Base-by-base conservation (phyloP, 2,797 vertebrate species). In the Tachyglossus aculeatus region DNA sequence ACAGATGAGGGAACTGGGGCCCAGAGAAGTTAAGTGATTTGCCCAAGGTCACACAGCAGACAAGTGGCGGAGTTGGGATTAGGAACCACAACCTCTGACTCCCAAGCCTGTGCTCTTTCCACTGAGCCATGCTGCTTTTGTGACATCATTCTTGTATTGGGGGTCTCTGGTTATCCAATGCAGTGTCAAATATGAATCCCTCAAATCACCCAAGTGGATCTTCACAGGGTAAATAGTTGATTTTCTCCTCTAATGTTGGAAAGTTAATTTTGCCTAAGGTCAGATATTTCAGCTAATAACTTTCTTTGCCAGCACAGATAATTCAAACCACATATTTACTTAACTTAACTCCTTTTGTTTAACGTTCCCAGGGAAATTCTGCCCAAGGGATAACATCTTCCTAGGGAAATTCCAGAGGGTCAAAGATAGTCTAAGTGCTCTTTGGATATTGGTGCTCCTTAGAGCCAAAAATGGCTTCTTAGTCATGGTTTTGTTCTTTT, bases 381-480 rank as follows among this genome's bases (percentile, higher is more conserved):
- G 41, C 29, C 52, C 11, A 14, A 59, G 63, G 48, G 68, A 81
- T 74, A 73, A 31, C 62, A 58, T 64, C 81, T 63, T 63, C n/a
- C n/a, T 71, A 80, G 82, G 80, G 78, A 4, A 63, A 85, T 87
- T 87, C 85, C 80, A 76, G 72, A n/a, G 44, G 66, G 73, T 78
- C 78, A 78, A 34, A 43, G 39, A 57, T 40, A 77, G 80, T 75
- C 52, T 75, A 70, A 37, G 41, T 25, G 21, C 29, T 75, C n/a
- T 66, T 72, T 65, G 33, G 24, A 27, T 60, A 36, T 61, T 55
- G 68, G 22, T 29, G 51, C 59, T 38, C 15, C 16, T 60, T 47
- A 52, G 41, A 39, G 56, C 57, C 53, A 33, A 34, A 40, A 53
- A 19, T n/a, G n/a, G n/a, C n/a, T n/a, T n/a, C n/a, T n/a, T n/a